These are phyloP conservation scores for Pelvicachromis taeniatus DNA, from an alignment of 2,113 vertebrate species.

Conservation along the genomic window DNA sequence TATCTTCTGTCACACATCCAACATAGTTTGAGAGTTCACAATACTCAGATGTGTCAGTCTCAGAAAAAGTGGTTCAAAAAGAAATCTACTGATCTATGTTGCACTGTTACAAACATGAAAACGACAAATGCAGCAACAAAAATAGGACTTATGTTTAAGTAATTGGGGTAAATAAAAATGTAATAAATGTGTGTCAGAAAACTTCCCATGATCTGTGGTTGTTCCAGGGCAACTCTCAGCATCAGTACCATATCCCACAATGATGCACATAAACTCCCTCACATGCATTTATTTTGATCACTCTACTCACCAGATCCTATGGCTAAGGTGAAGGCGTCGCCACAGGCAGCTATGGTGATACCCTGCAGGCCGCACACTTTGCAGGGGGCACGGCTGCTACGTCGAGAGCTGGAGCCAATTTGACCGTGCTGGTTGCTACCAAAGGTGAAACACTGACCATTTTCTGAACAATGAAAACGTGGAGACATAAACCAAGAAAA, in stretches of 20 bases:
- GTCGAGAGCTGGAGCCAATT: constrained; percentile 81
- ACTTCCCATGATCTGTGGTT: too few species aligned
- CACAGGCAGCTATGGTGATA: constrained; percentile 85
- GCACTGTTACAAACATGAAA: not conserved
- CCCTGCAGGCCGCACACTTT: constrained; percentile 80
- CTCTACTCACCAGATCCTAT: constrained; percentile 83
- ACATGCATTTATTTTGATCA: not conserved
- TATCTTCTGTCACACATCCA: not conserved
- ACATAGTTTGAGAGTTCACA: not conserved
- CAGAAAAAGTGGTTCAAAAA: not conserved
- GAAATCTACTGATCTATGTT: not conserved
- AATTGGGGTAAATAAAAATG: too few species aligned
- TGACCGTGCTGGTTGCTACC: constrained; percentile 98
- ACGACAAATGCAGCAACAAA: not conserved
- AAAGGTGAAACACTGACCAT: constrained; percentile 88
- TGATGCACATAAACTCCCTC: too few species aligned
- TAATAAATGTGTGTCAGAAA: too few species aligned
- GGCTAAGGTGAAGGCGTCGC: constrained; percentile 93
- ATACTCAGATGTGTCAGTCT: not conserved
- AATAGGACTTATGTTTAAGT: not conserved
- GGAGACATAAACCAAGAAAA: not conserved
- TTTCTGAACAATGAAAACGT: constrained; percentile 66
- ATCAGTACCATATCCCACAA: not conserved
- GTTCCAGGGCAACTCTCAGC: not conserved
- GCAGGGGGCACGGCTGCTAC: constrained; percentile 82